Percentiles rank a stretch among this genome's conserved stretches.
These are phyloP conservation scores for Tragelaphus imberbis DNA, from an alignment of 2,113 vertebrate genomes.

Conservation along the genomic window DNA sequence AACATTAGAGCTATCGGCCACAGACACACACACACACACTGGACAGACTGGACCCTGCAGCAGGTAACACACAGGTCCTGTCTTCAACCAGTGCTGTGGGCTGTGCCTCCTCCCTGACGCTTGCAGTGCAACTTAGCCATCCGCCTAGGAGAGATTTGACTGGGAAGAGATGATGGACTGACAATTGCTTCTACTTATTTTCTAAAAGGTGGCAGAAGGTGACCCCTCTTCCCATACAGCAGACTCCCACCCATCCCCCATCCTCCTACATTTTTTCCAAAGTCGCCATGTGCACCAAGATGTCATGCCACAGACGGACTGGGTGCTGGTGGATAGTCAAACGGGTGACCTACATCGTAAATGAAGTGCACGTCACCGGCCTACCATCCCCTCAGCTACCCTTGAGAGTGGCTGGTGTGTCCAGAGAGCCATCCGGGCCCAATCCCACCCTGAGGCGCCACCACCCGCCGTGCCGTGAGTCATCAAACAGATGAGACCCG, in stretches of 20 bases:
- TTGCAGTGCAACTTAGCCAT: neutral
- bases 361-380: constrained; percentile 54
- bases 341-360: constrained; percentile 58
- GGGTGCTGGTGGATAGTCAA: constrained; percentile 47
- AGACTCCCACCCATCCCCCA: neutral
- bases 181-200: accelerated
- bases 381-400: constrained; percentile 60
- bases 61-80: accelerated
- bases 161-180: too few relatives aligned
- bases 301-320: constrained; percentile 13
- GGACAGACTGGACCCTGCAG: accelerated
- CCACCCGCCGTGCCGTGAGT: neutral
- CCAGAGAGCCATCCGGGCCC: neutral
- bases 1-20: accelerated
- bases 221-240: neutral
- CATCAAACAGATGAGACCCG: accelerated
- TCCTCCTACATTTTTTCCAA: neutral
- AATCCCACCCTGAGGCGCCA: neutral
- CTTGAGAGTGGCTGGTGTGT: neutral
- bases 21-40: accelerated
- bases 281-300: neutral
- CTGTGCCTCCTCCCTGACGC: accelerated
- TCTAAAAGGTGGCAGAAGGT: neutral
- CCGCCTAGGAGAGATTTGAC: neutral
- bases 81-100: accelerated